Evolutionary conservation across 2,888 invertebrate genomes (phyloP).

Genomic region (Marasmarcha lunaedactyla): DNA sequence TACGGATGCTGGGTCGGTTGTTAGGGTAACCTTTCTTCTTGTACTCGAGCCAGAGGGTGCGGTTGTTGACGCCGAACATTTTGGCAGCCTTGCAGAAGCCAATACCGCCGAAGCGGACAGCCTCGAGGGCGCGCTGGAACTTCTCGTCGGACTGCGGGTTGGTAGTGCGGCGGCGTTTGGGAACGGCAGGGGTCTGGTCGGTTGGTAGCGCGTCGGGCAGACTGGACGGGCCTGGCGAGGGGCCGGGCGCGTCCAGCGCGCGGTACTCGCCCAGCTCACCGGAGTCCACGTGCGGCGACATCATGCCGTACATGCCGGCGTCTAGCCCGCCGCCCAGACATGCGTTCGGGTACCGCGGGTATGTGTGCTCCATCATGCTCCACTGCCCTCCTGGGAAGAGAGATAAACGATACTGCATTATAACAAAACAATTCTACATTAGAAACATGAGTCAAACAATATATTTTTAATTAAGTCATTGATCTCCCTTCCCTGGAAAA

Average conservation of each 20-base stretch:
- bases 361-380: conserved; percentile 86
- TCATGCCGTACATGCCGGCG: conserved; percentile 53
- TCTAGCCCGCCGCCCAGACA: conserved; percentile 73
- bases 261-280: conserved; percentile 50
- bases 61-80: conserved; percentile 86
- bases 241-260: conserved; percentile 39
- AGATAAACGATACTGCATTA: conserved; percentile 65
- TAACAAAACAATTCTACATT: conserved; percentile 18
- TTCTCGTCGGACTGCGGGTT: conserved; percentile 88
- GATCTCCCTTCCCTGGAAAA: conserved; percentile 68
- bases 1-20: conserved; percentile 82
- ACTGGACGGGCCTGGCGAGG: conserved; percentile 20
- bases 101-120: conserved; percentile 84
- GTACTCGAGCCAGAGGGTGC: conserved; percentile 87
- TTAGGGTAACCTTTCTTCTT: conserved; percentile 87
- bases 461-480: conserved; percentile 28
- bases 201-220: conserved; percentile 28
- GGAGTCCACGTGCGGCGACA: conserved; percentile 31
- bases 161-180: conserved; percentile 77
- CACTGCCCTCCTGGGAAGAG: conserved; percentile 86
- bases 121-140: conserved; percentile 84
- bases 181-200: conserved; percentile 35
- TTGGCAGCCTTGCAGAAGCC: conserved; percentile 89
- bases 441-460: conserved; percentile 7
- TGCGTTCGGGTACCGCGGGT: conserved; percentile 79